A percentile compares a stretch with the other conserved stretches of the same genome.
Evolutionary conservation across 2,888 invertebrate species (phyloP).

Genomic region (Biston betularia): DNA sequence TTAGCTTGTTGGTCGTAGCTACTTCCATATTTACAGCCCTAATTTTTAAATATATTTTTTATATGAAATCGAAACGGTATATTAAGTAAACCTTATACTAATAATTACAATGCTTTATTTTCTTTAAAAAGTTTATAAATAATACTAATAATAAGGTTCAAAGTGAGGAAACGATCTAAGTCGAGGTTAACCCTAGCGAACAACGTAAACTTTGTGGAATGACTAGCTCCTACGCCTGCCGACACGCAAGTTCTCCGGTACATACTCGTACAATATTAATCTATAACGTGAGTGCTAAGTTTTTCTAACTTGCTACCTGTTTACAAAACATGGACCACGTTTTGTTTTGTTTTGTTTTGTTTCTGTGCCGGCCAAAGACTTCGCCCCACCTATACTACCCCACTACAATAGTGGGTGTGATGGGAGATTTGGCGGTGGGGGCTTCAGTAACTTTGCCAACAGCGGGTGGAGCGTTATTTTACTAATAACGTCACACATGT

Average conservation of each 20-base stretch:
- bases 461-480: not conserved
- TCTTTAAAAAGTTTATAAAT: too few relatives aligned
- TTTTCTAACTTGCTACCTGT: constrained; percentile 17
- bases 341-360: constrained; percentile 21
- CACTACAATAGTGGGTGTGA: constrained; percentile 4
- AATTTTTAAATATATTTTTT: too few relatives aligned
- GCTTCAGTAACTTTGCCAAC: constrained; percentile 1
- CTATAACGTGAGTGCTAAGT: constrained; percentile 6
- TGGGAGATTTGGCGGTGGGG: not conserved
- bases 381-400: not conserved
- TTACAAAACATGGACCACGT: constrained; percentile 15
- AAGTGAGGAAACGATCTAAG: too few relatives aligned
- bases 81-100: too few relatives aligned
- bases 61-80: too few relatives aligned
- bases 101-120: too few relatives aligned
- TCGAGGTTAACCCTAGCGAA: not conserved
- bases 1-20: too few relatives aligned
- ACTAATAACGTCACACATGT: constrained; percentile 3
- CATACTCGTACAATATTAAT: too few relatives aligned
- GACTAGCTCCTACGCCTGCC: constrained; percentile 5
- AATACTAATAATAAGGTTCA: too few relatives aligned
- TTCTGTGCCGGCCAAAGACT: constrained; percentile 9
- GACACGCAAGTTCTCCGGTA: constrained; percentile 1
- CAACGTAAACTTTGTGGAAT: constrained; percentile 4
- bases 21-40: too few relatives aligned